A percentile compares a stretch with the other conserved stretches of the same genome.
Evolutionary conservation across 2,888 invertebrate genomes (phyloP).

Genomic region (Thera britannica): DNA sequence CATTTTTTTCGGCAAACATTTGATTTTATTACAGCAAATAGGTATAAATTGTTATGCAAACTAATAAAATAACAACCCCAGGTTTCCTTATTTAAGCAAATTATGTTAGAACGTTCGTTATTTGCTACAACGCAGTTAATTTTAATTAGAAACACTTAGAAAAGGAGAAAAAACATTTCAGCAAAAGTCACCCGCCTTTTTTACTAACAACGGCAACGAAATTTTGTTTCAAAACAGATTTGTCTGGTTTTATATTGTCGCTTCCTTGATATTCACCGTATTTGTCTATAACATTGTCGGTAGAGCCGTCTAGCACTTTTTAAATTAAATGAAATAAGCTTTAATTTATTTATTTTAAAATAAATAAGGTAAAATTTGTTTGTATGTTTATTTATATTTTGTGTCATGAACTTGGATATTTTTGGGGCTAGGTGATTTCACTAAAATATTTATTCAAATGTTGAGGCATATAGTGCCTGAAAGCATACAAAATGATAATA

Average conservation of each 20-base stretch:
- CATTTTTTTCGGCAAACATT: no score
- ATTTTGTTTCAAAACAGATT: conserved; percentile 13
- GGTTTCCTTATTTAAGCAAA: conserved; percentile 61
- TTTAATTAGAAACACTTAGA: conserved; percentile 71
- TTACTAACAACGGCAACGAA: conserved; percentile 1
- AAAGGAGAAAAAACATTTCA: conserved; percentile 53
- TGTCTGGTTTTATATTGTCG: neutral
- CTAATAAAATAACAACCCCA: conserved; percentile 51
- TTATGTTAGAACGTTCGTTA: conserved; percentile 61
- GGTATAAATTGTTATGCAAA: conserved; percentile 45
- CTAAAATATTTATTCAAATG: no score
- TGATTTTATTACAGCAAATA: no score
- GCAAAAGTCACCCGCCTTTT: conserved; percentile 41
- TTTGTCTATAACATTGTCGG: neutral
- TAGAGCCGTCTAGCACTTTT: no score
- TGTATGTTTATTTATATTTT: no score
- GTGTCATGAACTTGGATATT: no score
- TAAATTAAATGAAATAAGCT: no score
- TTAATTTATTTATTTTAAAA: no score
- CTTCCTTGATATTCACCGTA: neutral
- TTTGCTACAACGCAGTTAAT: conserved; percentile 69
- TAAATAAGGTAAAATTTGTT: no score
- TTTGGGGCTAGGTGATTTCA: no score
- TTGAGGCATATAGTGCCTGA: no score
- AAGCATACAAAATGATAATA: no score